These are phyloP conservation scores for Melanotaenia pygmaea DNA, from an alignment of 2,797 vertebrate genomes.

Conservation along the genomic window DNA sequence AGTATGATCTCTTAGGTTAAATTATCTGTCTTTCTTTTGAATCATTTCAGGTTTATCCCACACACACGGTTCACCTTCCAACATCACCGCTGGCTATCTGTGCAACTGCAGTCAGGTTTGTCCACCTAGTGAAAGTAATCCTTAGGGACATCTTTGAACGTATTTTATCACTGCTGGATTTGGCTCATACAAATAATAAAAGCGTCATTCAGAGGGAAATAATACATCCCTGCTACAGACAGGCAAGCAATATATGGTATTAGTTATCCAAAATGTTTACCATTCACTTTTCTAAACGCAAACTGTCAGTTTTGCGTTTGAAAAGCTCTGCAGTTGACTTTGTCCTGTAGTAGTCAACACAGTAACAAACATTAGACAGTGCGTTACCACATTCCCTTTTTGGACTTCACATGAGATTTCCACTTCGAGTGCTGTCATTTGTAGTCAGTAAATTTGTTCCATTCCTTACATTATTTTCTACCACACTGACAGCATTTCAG, in stretches of 20 bases:
- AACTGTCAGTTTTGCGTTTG: neutral
- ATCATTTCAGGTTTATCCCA: conserved; percentile 58
- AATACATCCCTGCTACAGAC: conserved; percentile 29
- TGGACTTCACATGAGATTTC: no score
- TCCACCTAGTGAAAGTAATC: conserved; percentile 66
- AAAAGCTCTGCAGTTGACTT: neutral
- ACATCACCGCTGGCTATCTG: conserved; percentile 57
- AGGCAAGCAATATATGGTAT: conserved; percentile 33
- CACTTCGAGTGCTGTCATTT: no score
- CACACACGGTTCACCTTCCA: conserved; percentile 54
- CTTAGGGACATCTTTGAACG: conserved; percentile 57
- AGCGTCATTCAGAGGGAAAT: conserved; percentile 50
- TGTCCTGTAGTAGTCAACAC: neutral
- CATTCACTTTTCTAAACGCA: conserved; percentile 19
- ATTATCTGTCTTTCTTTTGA: conserved; percentile 52
- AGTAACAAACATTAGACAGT: neutral
- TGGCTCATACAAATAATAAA: conserved; percentile 52
- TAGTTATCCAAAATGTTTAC: conserved; percentile 30
- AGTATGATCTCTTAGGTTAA: conserved; percentile 36
- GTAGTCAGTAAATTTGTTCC: neutral
- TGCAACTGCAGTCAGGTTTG: conserved; percentile 62
- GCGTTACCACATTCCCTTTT: neutral
- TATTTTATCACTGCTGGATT: conserved; percentile 50
- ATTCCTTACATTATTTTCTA: neutral
- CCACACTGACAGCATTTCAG: neutral